Evolutionary conservation across 2,113 vertebrate genomes (phyloP).

Genomic region (Albula glossodonta): DNA sequence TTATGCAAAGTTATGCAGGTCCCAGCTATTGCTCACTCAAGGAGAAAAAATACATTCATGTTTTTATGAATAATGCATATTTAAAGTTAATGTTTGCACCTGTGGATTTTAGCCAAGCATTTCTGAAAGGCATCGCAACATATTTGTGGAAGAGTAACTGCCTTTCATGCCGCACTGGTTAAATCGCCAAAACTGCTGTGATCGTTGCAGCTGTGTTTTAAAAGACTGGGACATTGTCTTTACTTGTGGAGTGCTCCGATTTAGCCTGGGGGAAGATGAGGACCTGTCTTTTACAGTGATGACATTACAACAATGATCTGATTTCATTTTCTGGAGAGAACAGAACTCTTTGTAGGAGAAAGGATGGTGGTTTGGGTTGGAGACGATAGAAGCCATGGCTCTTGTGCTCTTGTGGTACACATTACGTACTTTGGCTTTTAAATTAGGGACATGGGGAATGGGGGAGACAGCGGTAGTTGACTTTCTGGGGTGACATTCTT

Average conservation of each 20-base stretch:
- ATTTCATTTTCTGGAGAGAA: constrained; percentile 6
- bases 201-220: neutral
- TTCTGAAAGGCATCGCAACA: neutral
- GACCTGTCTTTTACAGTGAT: neutral
- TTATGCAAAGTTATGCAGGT: neutral
- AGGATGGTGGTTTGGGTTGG: neutral
- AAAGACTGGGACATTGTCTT: neutral
- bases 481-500: constrained; percentile 9
- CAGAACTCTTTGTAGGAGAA: neutral
- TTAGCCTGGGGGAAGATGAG: neutral
- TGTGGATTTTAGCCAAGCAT: neutral
- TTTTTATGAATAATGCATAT: neutral
- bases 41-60: neutral
- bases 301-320: neutral
- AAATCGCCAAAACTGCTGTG: neutral
- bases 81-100: neutral
- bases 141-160: neutral
- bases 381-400: no score
- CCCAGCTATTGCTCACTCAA: neutral
- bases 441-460: neutral
- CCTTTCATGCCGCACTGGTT: neutral
- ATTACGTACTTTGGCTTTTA: neutral
- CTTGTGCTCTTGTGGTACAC: no score
- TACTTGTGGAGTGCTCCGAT: neutral
- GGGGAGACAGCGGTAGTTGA: neutral